Evolutionary conservation across 2,888 invertebrate genomes (phyloP).

Genomic region (Drosophila kambysellisi): DNA sequence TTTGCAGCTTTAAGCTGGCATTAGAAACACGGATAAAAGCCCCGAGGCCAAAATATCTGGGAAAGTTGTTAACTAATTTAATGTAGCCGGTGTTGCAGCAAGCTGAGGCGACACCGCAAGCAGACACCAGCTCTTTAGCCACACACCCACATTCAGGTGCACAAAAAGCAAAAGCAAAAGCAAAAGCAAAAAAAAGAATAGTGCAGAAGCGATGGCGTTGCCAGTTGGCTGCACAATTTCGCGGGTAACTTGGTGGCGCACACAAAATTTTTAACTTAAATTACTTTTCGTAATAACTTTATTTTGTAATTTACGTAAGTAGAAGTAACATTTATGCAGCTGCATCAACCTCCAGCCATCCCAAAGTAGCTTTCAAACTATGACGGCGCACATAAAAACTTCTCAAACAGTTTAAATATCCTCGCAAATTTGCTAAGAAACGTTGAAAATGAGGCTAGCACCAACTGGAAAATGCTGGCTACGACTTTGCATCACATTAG

Average conservation of each 20-base stretch:
- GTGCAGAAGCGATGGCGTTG: conserved; percentile 42
- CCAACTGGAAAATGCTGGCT: conserved; percentile 31
- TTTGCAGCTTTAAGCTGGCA: conserved; percentile 60
- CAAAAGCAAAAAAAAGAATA: neutral
- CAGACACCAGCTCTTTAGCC: conserved; percentile 50
- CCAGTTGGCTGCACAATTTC: conserved; percentile 74
- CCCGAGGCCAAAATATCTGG: conserved; percentile 46
- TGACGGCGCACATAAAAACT: conserved; percentile 76
- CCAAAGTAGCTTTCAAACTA: conserved; percentile 76
- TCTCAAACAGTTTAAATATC: conserved; percentile 63
- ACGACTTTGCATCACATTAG: conserved; percentile 53
- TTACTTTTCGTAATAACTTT: conserved; percentile 79
- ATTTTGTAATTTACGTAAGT: conserved; percentile 79
- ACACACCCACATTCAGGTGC: conserved; percentile 38
- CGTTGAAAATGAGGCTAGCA: conserved; percentile 39
- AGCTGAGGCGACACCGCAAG: conserved; percentile 44
- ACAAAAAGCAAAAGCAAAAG: neutral
- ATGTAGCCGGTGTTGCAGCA: conserved; percentile 30
- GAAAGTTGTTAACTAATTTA: conserved; percentile 73
- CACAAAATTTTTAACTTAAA: conserved; percentile 78
- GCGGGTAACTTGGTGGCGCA: conserved; percentile 56
- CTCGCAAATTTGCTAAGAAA: conserved; percentile 71
- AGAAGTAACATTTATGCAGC: conserved; percentile 79
- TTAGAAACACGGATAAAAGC: conserved; percentile 37
- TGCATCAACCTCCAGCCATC: conserved; percentile 68